A percentile compares a stretch with the other conserved stretches of the same genome.
These are phyloP conservation scores for Bathynomus jamesi DNA, from an alignment of 1,140 invertebrate species.

Conservation along the genomic window DNA sequence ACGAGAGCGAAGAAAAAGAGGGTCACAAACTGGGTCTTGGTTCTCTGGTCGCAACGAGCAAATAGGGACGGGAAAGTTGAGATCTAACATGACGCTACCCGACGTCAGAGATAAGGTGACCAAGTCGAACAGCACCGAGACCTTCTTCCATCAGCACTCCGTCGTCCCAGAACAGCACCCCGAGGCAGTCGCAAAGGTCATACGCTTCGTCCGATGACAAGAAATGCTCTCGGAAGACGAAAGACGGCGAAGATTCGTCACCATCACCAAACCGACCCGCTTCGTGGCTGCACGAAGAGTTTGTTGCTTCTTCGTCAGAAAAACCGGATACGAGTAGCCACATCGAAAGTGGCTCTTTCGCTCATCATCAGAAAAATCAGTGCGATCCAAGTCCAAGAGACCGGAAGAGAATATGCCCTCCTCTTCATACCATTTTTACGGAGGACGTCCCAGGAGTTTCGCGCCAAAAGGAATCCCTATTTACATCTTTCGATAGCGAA, in stretches of 20 bases:
- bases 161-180: too few species aligned
- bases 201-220: too few species aligned
- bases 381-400: too few species aligned
- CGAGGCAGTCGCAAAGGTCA: too few species aligned
- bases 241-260: background rate
- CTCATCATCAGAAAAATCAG: too few species aligned
- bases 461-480: too few species aligned
- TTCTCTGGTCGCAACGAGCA: slow-evolving; percentile 30
- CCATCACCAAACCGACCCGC: background rate
- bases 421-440: too few species aligned
- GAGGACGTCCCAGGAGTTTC: too few species aligned
- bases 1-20: slow-evolving; percentile 16
- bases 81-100: slow-evolving; percentile 32
- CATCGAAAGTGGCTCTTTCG: slow-evolving; percentile 18
- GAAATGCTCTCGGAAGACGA: background rate
- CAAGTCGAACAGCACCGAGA: slow-evolving; percentile 20
- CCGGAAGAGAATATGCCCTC: too few species aligned
- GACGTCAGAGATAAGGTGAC: slow-evolving; percentile 24
- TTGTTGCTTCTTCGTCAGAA: too few species aligned
- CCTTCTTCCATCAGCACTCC: slow-evolving; percentile 17
- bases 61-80: slow-evolving; percentile 28
- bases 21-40: slow-evolving; percentile 36
- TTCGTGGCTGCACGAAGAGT: too few species aligned
- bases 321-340: slow-evolving; percentile 17
- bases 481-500: too few species aligned